A percentile compares a stretch with the other conserved stretches of the same genome.
Evolutionary conservation across 2,797 vertebrate species (phyloP).

Genomic region (Botia almorhae): DNA sequence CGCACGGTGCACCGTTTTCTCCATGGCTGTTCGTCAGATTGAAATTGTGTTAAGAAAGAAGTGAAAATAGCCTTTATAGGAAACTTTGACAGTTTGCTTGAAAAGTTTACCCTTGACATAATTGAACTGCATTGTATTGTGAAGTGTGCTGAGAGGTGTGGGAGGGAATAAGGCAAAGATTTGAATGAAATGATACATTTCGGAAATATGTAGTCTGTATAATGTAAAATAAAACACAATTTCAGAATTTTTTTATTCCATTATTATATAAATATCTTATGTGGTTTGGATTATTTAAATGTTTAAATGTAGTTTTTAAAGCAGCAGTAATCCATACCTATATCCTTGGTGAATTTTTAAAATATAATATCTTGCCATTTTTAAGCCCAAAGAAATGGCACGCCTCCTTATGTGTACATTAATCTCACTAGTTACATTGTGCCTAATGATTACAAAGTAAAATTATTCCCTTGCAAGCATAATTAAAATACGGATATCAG

Average conservation of each 20-base stretch:
- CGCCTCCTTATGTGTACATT: constrained; percentile 72
- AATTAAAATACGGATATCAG: constrained; percentile 72
- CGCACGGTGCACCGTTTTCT: not conserved
- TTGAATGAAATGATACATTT: constrained; percentile 9
- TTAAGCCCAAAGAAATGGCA: constrained; percentile 37
- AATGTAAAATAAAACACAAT: not conserved
- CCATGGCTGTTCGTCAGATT: constrained; percentile 23
- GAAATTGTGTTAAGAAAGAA: constrained; percentile 17
- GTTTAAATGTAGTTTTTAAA: not conserved
- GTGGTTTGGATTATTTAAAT: not conserved
- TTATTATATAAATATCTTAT: not conserved
- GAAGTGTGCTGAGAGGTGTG: constrained; percentile 52
- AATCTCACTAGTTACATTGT: constrained; percentile 70
- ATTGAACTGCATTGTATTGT: constrained; percentile 60
- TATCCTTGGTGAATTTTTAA: constrained; percentile 4
- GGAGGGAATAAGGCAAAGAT: constrained; percentile 44
- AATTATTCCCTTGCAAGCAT: constrained; percentile 67
- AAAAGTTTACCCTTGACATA: constrained; percentile 54
- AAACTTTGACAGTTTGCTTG: constrained; percentile 39
- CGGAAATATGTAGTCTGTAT: not conserved
- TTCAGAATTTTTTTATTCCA: not conserved
- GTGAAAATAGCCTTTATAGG: constrained; percentile 24
- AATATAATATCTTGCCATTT: not conserved
- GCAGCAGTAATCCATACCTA: not conserved
- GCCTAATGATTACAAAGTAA: constrained; percentile 72